Evolutionary conservation across 2,888 invertebrate genomes (phyloP), one percentile per base, ranked within the genome.

Genomic region (Smittia aterrima): DNA sequence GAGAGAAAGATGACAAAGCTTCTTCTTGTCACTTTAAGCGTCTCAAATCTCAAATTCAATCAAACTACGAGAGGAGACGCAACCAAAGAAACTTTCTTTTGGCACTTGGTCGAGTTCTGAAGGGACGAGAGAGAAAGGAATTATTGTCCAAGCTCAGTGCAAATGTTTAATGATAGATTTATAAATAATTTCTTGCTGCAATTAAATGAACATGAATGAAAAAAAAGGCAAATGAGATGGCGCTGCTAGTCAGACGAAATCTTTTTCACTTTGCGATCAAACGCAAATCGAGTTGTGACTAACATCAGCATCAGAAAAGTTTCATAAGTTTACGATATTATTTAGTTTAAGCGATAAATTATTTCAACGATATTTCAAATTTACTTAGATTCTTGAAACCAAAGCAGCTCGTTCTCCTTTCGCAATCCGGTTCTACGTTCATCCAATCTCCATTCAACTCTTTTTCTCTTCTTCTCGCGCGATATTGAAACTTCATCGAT

Each of bases 171-270:
- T 24, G 13, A 64, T 18, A 13, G 18, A 7, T n/a, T 68, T 25
- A 25, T 22, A 58, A 13, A 1, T 13, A 9, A 11, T 27, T 70
- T n/a, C n/a, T 70, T 18, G 54, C 70, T 72, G 72, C 72, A 72
- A 72, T 72, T 58, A 27, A 27, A 58, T 13, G 47, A 16, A 18
- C 13, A 2, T 64, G 16, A 27, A 64, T 27, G 25, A 40, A 66
- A 47, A 47, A 47, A 11, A 66, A 66, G 66, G 32, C n/a, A 66
- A 16, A 27, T n/a, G 32, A 11, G 66, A 27, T 22, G 66, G 70
- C 53, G 70, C 70, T 71, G 54, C 70, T 71, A 71, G 70, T 71
- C 70, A 71, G 70, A 47, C n/a, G n/a, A 47, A 47, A 47, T 47
- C 16, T 47, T 47, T 47, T 47, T 47, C 47, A 16, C 11, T 13